These are phyloP conservation scores for Protophormia terraenovae DNA, from an alignment of 2,888 invertebrate genomes.

Conservation along the genomic window DNA sequence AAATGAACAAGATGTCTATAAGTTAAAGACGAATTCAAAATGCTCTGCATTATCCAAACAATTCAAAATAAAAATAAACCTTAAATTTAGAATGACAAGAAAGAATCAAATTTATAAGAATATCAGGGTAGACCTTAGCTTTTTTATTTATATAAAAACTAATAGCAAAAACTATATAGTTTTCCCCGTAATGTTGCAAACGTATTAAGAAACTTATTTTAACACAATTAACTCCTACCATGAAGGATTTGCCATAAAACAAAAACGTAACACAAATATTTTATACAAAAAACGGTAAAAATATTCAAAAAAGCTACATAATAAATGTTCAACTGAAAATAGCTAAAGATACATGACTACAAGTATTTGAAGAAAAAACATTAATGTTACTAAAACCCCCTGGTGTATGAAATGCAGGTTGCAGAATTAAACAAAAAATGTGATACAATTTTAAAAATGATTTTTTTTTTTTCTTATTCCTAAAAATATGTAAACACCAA, in stretches of 20 bases:
- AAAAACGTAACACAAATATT: background rate
- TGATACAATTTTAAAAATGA: constrained; percentile 34
- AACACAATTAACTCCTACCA: background rate
- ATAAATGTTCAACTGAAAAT: constrained; percentile 29
- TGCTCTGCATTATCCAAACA: background rate
- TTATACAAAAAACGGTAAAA: background rate
- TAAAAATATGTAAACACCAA: too few species aligned
- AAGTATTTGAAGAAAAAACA: constrained; percentile 20
- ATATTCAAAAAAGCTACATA: constrained; percentile 5
- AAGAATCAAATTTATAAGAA: background rate
- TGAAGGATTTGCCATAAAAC: background rate
- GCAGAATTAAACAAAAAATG: background rate
- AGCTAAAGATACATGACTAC: constrained; percentile 23
- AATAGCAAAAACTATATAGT: background rate
- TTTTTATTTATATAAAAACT: too few species aligned
- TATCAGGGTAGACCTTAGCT: background rate
- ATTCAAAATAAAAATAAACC: too few species aligned
- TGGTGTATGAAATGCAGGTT: constrained; percentile 31
- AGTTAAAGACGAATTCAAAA: background rate
- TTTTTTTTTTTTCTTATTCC: too few species aligned
- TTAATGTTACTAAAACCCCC: constrained; percentile 25
- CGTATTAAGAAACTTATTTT: background rate
- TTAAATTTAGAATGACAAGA: too few species aligned
- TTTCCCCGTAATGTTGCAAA: background rate
- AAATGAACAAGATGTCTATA: background rate